Evolutionary conservation across 2,888 invertebrate genomes (phyloP).

Genomic region (Uloborus plumipes): DNA sequence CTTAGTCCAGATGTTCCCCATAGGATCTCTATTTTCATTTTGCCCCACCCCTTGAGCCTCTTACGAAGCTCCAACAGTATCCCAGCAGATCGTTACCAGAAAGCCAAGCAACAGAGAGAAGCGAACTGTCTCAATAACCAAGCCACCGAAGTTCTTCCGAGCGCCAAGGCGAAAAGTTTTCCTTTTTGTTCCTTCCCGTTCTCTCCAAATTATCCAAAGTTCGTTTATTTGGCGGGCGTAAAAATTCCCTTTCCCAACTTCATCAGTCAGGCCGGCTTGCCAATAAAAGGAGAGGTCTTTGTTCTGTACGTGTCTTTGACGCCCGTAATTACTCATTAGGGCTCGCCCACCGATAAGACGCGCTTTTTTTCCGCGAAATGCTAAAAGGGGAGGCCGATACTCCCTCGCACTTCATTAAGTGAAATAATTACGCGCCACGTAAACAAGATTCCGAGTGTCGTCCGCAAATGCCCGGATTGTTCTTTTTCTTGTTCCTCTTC

Average conservation of each 20-base stretch:
- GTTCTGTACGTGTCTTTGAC: slow-evolving; percentile 20
- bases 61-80: too few species aligned
- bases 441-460: slow-evolving; percentile 6
- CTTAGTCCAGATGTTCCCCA: too few species aligned
- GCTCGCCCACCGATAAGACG: background rate
- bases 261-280: slow-evolving; percentile 15
- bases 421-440: slow-evolving; percentile 9
- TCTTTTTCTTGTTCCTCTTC: background rate
- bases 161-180: too few species aligned
- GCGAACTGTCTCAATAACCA: too few species aligned
- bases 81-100: too few species aligned
- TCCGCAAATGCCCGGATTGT: slow-evolving; percentile 12
- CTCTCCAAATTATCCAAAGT: slow-evolving; percentile 4
- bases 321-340: slow-evolving; percentile 34
- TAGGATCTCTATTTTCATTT: too few species aligned
- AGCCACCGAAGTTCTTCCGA: too few species aligned
- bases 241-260: slow-evolving; percentile 6
- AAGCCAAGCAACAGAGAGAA: too few species aligned
- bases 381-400: background rate
- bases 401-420: slow-evolving; percentile 15
- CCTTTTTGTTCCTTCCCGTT: too few species aligned
- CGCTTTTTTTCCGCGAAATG: background rate
- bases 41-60: too few species aligned
- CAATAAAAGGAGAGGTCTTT: slow-evolving; percentile 17
- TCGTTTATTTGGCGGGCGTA: background rate